Evolutionary conservation across 2,113 vertebrate species (phyloP).

Genomic region (Nymphicus hollandicus): DNA sequence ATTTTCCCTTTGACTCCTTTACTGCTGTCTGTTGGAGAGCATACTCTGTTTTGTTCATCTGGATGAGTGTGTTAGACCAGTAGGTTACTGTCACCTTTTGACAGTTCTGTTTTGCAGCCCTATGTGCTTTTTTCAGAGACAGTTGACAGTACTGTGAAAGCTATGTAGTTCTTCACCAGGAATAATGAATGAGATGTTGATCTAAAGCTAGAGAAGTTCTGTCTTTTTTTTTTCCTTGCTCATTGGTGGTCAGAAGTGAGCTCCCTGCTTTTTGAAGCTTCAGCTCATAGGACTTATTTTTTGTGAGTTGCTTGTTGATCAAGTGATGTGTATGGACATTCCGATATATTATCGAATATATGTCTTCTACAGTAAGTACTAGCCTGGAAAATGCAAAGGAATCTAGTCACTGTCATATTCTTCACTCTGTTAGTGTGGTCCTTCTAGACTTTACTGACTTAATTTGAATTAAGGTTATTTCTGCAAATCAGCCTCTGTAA

Average conservation of each 20-base stretch:
- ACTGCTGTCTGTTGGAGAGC: not conserved
- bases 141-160: not conserved
- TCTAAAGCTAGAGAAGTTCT: not conserved
- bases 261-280: not conserved
- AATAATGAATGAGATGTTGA: not conserved
- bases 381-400: not conserved
- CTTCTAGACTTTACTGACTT: not conserved
- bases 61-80: not conserved
- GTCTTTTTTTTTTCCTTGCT: not conserved
- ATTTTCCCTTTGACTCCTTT: not conserved
- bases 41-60: not conserved
- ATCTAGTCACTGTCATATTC: not conserved
- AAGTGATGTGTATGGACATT: not conserved
- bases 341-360: not conserved
- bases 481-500: not conserved
- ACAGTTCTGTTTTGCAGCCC: not conserved
- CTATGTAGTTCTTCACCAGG: not conserved
- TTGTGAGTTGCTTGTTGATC: not conserved
- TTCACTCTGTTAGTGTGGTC: not conserved
- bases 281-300: not conserved
- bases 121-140: not conserved
- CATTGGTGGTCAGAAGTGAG: not conserved
- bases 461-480: not conserved
- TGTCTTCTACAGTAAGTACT: not conserved
- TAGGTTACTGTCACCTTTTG: not conserved